Conservation (phyloP, 2,888 invertebrate species). For the Aromia moschata region DNA sequence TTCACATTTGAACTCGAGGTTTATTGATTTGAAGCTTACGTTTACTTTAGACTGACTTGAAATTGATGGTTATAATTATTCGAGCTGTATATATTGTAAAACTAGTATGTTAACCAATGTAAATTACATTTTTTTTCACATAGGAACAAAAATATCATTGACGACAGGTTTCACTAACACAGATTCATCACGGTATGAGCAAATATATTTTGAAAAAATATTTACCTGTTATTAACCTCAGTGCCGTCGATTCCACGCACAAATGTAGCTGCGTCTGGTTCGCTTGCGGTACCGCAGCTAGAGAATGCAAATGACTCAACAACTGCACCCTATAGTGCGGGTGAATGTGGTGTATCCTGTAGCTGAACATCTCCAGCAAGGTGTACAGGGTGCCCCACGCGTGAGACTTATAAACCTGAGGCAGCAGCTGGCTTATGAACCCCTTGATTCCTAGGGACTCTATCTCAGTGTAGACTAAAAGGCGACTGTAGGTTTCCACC, state of each 20-base stretch:
- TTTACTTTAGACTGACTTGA: no score
- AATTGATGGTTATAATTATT: no score
- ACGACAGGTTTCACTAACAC: no score
- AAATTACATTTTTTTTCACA: no score
- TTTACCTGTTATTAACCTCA: conserved; percentile 59
- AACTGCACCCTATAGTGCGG: conserved; percentile 95
- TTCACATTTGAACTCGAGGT: no score
- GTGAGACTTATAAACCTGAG: conserved; percentile 82
- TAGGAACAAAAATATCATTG: no score
- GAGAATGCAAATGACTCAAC: conserved; percentile 88
- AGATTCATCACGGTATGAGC: no score
- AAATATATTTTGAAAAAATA: no score
- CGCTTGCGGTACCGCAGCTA: conserved; percentile 91
- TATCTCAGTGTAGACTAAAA: conserved; percentile 95
- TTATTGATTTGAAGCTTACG: no score
- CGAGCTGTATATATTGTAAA: no score
- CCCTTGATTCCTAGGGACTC: conserved; percentile 97
- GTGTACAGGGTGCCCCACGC: conserved; percentile 97
- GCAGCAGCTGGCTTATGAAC: conserved; percentile 92
- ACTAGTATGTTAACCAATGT: no score
- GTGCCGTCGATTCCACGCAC: conserved; percentile 67
- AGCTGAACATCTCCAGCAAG: conserved; percentile 95
- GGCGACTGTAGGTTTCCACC: conserved; percentile 92
- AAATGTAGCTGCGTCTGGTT: conserved; percentile 95
- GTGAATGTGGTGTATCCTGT: conserved; percentile 95